A percentile compares a stretch with the other conserved stretches of the same genome.
Evolutionary conservation across 2,888 invertebrate species (phyloP).

Genomic region (Cantharis nigra): DNA sequence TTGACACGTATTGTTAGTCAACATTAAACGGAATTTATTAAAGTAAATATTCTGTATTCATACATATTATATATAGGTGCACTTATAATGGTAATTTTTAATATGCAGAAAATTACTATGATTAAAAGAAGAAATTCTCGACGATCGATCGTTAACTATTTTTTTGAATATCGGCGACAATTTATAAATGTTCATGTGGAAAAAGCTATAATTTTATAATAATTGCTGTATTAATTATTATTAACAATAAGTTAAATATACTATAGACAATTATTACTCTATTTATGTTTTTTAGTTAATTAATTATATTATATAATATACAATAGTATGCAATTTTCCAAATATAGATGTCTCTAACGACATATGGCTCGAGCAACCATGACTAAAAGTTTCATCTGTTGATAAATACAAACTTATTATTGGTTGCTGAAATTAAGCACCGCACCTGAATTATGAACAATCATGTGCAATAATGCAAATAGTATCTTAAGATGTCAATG

Average conservation of each 20-base stretch:
- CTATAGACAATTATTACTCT: no score
- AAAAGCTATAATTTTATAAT: background rate
- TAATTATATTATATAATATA: no score
- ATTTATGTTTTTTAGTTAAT: no score
- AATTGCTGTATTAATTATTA: no score
- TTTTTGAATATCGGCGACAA: background rate
- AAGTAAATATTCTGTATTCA: conserved; percentile 18
- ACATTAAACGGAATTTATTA: conserved; percentile 35
- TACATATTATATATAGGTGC: background rate
- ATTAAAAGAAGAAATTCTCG: background rate
- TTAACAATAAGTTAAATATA: no score
- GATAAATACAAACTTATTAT: background rate
- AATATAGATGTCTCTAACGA: background rate
- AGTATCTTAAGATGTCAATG: conserved; percentile 25
- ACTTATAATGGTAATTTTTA: background rate
- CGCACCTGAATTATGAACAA: background rate
- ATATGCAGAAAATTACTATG: background rate
- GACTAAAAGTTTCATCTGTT: background rate
- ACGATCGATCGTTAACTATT: background rate
- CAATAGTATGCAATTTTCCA: background rate
- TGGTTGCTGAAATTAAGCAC: background rate
- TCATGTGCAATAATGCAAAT: conserved; percentile 1
- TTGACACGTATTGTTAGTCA: conserved; percentile 36
- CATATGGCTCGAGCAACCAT: background rate
- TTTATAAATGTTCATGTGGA: background rate